A percentile compares a stretch with the other conserved stretches of the same genome.
These are phyloP conservation scores for Drosophila pruinosa DNA, from an alignment of 1,140 invertebrate species.

Conservation along the genomic window DNA sequence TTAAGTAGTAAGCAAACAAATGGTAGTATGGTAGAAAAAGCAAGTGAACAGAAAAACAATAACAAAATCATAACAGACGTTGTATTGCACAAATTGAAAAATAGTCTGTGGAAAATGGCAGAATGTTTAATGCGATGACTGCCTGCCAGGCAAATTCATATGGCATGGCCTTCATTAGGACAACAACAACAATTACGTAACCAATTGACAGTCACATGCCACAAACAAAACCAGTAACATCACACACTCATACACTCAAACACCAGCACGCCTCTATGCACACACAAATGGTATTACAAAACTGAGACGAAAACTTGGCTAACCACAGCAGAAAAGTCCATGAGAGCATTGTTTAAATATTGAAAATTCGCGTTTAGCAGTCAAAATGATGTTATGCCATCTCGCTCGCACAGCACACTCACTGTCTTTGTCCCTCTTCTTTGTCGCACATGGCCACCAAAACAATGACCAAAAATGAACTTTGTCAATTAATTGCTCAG, in stretches of 20 bases:
- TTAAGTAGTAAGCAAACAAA: conserved; percentile 14
- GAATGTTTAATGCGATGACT: conserved; percentile 18
- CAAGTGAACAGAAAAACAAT: not conserved
- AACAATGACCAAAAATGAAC: conserved; percentile 67
- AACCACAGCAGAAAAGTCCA: conserved; percentile 27
- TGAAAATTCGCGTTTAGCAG: conserved; percentile 59
- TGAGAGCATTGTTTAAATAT: conserved; percentile 64
- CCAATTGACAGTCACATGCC: conserved; percentile 75
- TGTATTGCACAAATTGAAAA: conserved; percentile 32
- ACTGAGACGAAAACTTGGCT: conserved; percentile 43
- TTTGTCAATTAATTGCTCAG: conserved; percentile 78
- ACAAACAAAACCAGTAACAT: conserved; percentile 49
- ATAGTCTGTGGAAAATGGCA: conserved; percentile 19
- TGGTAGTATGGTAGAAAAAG: not conserved
- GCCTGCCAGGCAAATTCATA: conserved; percentile 50
- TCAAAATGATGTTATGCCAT: conserved; percentile 33
- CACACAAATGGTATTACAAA: not conserved
- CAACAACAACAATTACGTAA: conserved; percentile 49
- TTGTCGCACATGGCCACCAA: conserved; percentile 8
- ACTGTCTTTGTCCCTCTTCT: not conserved
- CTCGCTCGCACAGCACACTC: conserved; percentile 1
- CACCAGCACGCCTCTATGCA: not conserved
- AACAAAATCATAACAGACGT: conserved; percentile 39
- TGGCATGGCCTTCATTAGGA: conserved; percentile 37
- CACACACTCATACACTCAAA: conserved; percentile 14